Evolutionary conservation across 2,113 vertebrate species (phyloP).

Genomic region (Centropus unirufus): DNA sequence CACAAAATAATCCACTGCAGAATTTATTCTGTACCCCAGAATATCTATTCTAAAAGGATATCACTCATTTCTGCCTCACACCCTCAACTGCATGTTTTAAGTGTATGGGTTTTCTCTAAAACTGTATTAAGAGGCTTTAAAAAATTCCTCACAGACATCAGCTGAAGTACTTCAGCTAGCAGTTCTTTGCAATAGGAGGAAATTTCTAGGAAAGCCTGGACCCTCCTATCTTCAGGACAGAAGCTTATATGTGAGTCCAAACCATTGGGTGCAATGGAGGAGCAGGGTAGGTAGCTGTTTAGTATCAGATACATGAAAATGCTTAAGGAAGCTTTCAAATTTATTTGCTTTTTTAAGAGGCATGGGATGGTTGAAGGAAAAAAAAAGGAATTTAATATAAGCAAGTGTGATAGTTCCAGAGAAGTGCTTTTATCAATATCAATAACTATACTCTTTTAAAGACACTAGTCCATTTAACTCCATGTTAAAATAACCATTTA

Average conservation of each 20-base stretch:
- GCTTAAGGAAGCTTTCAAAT: neutral
- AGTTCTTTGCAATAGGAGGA: neutral
- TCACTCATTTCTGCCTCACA: neutral
- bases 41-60: neutral
- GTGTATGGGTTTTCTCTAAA: neutral
- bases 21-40: neutral
- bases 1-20: neutral
- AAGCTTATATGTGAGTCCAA: rapidly evolving
- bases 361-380: neutral
- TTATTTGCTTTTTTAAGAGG: neutral
- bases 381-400: neutral
- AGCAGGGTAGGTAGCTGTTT: neutral
- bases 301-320: neutral
- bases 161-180: neutral
- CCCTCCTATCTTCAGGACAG: neutral
- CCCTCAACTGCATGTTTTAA: neutral
- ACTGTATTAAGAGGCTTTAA: neutral
- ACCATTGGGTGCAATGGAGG: neutral
- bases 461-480: neutral
- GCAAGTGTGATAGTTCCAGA: neutral
- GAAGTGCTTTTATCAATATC: neutral
- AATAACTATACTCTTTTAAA: neutral
- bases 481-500: neutral
- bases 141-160: no score
- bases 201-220: neutral